phyloP scores from a whole-genome alignment of 2,797 vertebrate genomes.

The Trematomus bernacchii region DNA sequence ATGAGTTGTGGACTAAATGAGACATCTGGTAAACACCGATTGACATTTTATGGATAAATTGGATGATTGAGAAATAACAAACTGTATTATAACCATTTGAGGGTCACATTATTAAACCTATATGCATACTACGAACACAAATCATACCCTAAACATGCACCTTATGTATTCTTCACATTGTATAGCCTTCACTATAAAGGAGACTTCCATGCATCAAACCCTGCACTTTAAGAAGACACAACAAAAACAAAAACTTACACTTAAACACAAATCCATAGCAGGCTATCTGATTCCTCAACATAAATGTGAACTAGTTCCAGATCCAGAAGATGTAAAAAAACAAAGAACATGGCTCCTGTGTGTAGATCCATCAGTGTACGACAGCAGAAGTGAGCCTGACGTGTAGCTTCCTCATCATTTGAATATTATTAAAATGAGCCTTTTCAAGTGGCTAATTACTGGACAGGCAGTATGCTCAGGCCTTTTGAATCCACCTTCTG shows the following conservation, averaged over 20 bases:
- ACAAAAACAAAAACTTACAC: conserved; percentile 2
- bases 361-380: conserved; percentile 37
- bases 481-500: conserved; percentile 81
- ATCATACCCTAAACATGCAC: conserved; percentile 8
- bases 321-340: conserved; percentile 17
- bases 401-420: conserved; percentile 67
- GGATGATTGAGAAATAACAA: background rate
- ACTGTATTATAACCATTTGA: background rate
- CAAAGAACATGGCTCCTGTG: conserved; percentile 34
- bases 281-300: background rate
- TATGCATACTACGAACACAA: conserved; percentile 27
- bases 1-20: no score
- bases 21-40: no score
- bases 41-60: no score
- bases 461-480: conserved; percentile 58
- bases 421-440: conserved; percentile 76
- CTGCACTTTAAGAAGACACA: conserved; percentile 5
- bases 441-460: conserved; percentile 78
- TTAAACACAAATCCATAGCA: conserved; percentile 26
- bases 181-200: background rate
- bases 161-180: conserved; percentile 4
- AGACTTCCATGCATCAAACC: conserved; percentile 9
- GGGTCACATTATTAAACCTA: conserved; percentile 9
- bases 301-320: conserved; percentile 28
- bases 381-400: conserved; percentile 54